Percentiles rank a stretch among this genome's conserved stretches.
These are phyloP conservation scores for Mactromeris polynyma DNA, from an alignment of 2,888 invertebrate genomes.

Conservation along the genomic window DNA sequence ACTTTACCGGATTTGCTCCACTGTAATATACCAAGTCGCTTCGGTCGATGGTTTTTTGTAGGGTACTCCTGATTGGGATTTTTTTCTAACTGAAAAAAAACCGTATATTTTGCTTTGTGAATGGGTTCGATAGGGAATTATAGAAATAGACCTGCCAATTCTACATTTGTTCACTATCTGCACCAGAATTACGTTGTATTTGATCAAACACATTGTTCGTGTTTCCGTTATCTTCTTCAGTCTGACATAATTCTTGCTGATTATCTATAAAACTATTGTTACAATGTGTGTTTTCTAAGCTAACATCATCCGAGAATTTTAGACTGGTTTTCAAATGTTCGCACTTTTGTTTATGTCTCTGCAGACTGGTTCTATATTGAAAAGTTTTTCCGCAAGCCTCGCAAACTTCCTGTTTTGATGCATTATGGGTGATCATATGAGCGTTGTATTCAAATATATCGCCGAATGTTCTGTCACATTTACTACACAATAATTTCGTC, in stretches of 20 bases:
- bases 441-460: constrained; percentile 7
- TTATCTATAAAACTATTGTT: background rate
- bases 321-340: constrained; percentile 31
- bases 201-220: background rate
- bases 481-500: constrained; percentile 20
- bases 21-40: no score
- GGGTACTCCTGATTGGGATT: no score
- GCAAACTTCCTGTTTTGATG: constrained; percentile 43
- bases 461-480: constrained; percentile 25
- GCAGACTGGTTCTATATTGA: constrained; percentile 55
- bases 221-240: background rate
- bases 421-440: constrained; percentile 33
- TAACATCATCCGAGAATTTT: background rate
- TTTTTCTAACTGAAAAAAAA: no score
- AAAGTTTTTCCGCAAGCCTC: constrained; percentile 49
- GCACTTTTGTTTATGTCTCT: constrained; percentile 40
- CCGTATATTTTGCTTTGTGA: no score
- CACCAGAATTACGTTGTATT: no score
- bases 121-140: no score
- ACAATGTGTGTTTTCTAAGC: background rate
- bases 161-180: no score
- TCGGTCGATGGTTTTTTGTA: no score
- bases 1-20: no score
- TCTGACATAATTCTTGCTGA: background rate
- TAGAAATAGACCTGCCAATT: no score